A percentile compares a stretch with the other conserved stretches of the same genome.
Conservation (phyloP, 2,888 invertebrate species). For the Drosophila seclusa region DNA sequence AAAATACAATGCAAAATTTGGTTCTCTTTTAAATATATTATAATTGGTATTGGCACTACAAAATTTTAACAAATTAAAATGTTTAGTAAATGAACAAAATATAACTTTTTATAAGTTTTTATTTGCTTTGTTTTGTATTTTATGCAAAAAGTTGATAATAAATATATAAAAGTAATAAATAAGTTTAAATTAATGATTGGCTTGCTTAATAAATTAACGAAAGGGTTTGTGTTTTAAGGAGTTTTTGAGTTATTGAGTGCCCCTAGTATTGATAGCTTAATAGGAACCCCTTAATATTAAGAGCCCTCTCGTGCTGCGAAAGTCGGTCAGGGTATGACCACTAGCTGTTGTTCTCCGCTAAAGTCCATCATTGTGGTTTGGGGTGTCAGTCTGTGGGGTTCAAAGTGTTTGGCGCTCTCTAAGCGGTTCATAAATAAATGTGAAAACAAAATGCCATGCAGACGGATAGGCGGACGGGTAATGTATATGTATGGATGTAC, state of each 20-base stretch:
- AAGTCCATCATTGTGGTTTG: conserved; percentile 45
- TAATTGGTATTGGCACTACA: background rate
- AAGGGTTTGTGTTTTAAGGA: background rate
- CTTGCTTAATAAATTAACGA: background rate
- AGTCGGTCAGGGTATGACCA: conserved; percentile 53
- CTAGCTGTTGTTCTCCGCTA: conserved; percentile 53
- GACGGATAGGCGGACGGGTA: conserved; percentile 36
- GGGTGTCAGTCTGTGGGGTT: conserved; percentile 48
- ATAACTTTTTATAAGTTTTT: background rate
- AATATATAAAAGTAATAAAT: background rate
- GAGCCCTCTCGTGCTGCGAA: conserved; percentile 22
- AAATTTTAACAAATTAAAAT: rapidly evolving
- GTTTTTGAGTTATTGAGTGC: background rate
- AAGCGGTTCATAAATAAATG: conserved; percentile 79
- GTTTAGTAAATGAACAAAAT: background rate
- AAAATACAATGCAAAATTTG: conserved; percentile 7
- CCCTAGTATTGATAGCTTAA: conserved; percentile 4
- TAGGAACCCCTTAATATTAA: conserved; percentile 14
- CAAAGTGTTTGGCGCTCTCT: conserved; percentile 77
- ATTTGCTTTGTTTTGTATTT: background rate
- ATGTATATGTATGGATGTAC: conserved; percentile 2
- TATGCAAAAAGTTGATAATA: background rate
- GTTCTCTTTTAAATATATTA: background rate
- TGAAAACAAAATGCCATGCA: conserved; percentile 70
- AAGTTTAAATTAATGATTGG: background rate